A percentile compares a stretch with the other conserved stretches of the same genome.
Evolutionary conservation across 1,140 invertebrate genomes (phyloP).

Genomic region (Orchestia grillus): DNA sequence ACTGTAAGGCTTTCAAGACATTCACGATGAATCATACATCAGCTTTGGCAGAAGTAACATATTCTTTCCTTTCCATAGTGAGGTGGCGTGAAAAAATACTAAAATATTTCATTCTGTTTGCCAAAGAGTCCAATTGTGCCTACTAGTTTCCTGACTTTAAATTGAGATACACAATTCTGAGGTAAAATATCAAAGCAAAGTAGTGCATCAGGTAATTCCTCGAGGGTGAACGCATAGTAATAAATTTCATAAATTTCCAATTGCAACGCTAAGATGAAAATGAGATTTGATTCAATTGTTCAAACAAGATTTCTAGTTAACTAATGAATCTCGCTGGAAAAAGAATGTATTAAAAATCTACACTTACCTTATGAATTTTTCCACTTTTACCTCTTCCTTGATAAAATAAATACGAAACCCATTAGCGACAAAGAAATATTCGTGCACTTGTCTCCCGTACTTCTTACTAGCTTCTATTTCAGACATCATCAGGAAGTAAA

Average conservation of each 20-base stretch:
- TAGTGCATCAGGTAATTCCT: too few relatives aligned
- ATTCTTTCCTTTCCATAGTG: not conserved
- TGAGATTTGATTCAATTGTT: too few relatives aligned
- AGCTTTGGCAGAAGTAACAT: not conserved
- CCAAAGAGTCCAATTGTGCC: not conserved
- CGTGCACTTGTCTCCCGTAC: not conserved
- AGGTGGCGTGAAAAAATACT: not conserved
- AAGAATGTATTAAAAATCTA: not conserved
- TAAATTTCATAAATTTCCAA: too few relatives aligned
- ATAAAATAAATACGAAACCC: slow-evolving; percentile 20
- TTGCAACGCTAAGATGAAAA: too few relatives aligned
- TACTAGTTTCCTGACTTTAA: not conserved
- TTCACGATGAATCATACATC: not conserved
- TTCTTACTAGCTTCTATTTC: not conserved
- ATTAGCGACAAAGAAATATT: slow-evolving; percentile 23
- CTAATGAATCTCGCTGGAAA: not conserved
- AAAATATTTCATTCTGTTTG: not conserved
- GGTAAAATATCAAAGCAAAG: not conserved
- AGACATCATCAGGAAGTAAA: not conserved
- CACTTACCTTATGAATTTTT: not conserved
- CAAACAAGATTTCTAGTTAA: too few relatives aligned
- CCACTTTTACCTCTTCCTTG: slow-evolving; percentile 2
- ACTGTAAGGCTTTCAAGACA: not conserved
- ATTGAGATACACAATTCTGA: not conserved
- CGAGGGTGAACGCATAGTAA: too few relatives aligned